A percentile compares a stretch with the other conserved stretches of the same genome.
These are phyloP conservation scores for Ectemnius cavifrons DNA, from an alignment of 2,888 invertebrate species.

Conservation along the genomic window DNA sequence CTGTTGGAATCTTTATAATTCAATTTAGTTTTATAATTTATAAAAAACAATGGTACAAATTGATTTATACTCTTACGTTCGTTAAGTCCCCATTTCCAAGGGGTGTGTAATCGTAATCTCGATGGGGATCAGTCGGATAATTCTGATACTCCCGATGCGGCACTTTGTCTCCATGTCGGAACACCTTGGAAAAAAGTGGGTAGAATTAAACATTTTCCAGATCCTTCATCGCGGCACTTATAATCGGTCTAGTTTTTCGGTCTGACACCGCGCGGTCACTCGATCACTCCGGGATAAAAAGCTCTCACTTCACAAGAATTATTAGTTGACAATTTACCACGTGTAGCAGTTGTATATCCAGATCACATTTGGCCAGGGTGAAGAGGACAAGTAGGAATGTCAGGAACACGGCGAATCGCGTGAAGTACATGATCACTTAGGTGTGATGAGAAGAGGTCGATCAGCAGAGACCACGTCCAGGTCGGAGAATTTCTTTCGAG, in stretches of 20 bases:
- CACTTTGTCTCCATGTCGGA: slow-evolving; percentile 82
- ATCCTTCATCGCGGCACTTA: too few species aligned
- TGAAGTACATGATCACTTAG: slow-evolving; percentile 31
- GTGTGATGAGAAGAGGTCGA: slow-evolving; percentile 26
- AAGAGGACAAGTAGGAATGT: slow-evolving; percentile 11
- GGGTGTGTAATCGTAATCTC: slow-evolving; percentile 77
- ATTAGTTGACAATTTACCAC: slow-evolving; percentile 63
- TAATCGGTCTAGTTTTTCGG: too few species aligned
- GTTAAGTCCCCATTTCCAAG: slow-evolving; percentile 80
- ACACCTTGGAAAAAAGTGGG: slow-evolving; percentile 74
- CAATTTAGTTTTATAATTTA: too few species aligned
- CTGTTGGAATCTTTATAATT: too few species aligned
- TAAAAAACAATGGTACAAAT: too few species aligned
- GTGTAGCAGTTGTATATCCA: slow-evolving; percentile 69
- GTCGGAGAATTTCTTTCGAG: slow-evolving; percentile 61
- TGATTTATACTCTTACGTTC: slow-evolving; percentile 72
- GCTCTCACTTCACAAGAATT: too few species aligned
- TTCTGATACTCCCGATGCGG: slow-evolving; percentile 79
- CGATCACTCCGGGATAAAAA: neutral
- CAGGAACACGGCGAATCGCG: neutral
- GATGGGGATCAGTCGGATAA: slow-evolving; percentile 79
- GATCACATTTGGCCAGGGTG: slow-evolving; percentile 33
- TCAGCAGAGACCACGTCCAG: slow-evolving; percentile 47
- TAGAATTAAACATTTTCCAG: too few species aligned
- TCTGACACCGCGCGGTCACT: neutral